Conservation (phyloP, 2,113 vertebrate genomes). For the Myrmecobius fasciatus region DNA sequence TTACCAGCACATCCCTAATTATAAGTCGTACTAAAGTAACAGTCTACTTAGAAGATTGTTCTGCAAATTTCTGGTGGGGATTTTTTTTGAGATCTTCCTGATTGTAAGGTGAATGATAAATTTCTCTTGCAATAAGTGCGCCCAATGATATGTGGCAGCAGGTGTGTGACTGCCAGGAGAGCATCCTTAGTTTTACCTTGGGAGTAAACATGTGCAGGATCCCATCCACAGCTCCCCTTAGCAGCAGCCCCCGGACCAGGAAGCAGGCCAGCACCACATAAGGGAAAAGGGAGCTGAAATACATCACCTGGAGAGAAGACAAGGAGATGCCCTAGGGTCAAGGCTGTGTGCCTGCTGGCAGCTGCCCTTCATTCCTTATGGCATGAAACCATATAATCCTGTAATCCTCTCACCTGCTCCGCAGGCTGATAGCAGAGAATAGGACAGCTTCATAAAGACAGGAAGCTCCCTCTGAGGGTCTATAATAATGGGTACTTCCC, state of each 20-base stretch:
- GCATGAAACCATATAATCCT: not conserved
- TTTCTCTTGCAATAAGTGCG: not conserved
- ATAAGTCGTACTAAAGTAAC: not conserved
- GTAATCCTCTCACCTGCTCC: not conserved
- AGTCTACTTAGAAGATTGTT: not conserved
- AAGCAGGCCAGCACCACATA: slow-evolving; percentile 99
- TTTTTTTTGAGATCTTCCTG: not conserved
- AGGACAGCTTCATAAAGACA: not conserved
- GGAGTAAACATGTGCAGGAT: slow-evolving; percentile 99
- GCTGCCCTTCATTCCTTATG: not conserved
- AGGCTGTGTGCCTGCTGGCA: slow-evolving; percentile 17
- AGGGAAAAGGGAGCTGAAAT: slow-evolving; percentile 99
- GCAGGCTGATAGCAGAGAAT: slow-evolving; percentile 9
- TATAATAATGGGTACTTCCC: slow-evolving; percentile 33
- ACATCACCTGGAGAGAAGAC: slow-evolving; percentile 92
- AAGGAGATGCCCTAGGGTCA: not conserved
- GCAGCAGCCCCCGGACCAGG: slow-evolving; percentile 93
- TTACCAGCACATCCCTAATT: not conserved
- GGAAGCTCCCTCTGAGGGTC: slow-evolving; percentile 43
- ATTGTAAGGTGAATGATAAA: not conserved
- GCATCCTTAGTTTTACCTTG: slow-evolving; percentile 87
- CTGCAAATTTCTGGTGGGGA: not conserved
- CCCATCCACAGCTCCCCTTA: slow-evolving; percentile 94
- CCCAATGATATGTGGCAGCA: not conserved
- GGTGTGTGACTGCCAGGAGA: not conserved